Evolutionary conservation across 2,797 vertebrate species (phyloP).

Genomic region (Psittacula derbiana): DNA sequence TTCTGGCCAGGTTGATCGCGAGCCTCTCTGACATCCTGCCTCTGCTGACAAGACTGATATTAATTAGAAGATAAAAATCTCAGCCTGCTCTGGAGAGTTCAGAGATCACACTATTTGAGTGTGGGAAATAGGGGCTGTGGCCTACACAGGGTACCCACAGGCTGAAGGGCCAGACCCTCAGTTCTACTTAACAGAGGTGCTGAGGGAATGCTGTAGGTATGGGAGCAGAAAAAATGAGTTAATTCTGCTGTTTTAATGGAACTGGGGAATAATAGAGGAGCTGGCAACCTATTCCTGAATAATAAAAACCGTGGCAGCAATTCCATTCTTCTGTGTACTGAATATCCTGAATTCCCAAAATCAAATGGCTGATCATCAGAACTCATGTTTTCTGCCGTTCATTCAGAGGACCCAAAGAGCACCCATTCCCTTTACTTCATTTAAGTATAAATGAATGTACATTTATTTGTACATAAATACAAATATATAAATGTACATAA

Average conservation of each 20-base stretch:
- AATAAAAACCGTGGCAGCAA: neutral
- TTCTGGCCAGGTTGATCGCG: constrained; percentile 18
- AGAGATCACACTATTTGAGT: neutral
- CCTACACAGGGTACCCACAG: neutral
- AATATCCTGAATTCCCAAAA: neutral
- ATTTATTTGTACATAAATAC: neutral
- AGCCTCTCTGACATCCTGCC: neutral
- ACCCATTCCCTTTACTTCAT: neutral
- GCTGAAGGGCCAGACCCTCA: neutral
- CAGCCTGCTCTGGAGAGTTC: neutral
- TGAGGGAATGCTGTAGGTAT: neutral
- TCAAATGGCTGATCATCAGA: neutral
- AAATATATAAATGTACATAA: neutral
- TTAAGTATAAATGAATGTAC: neutral
- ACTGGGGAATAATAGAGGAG: neutral
- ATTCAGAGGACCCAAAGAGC: neutral
- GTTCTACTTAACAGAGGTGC: neutral
- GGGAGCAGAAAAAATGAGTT: neutral
- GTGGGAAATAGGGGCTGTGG: neutral
- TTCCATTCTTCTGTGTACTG: neutral
- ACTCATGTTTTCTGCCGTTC: neutral
- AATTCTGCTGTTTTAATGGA: neutral
- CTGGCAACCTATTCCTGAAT: neutral
- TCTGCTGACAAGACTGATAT: neutral
- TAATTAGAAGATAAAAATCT: constrained; percentile 29